Conservation (phyloP, 2,888 invertebrate genomes). For the Argynnis bischoffii region DNA sequence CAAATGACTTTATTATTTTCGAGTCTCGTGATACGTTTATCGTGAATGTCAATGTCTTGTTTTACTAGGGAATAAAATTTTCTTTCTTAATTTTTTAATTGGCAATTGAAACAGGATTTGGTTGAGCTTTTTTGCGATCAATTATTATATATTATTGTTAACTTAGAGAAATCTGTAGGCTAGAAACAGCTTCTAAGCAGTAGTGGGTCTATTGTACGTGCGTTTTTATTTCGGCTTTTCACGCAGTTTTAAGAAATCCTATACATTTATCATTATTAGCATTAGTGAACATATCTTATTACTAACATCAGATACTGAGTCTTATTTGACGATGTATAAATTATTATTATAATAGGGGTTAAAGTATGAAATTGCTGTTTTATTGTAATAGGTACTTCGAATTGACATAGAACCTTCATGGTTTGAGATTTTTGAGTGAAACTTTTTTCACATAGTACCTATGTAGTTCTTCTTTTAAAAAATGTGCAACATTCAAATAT, state of each 20-base stretch:
- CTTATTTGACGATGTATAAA: no score
- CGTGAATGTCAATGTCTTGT: conserved; percentile 62
- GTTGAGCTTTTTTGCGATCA: conserved; percentile 43
- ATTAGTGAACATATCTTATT: conserved; percentile 5
- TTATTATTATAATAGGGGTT: no score
- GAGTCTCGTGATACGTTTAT: conserved; percentile 60
- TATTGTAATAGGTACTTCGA: no score
- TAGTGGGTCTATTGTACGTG: conserved; percentile 45
- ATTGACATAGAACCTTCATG: no score
- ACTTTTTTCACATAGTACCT: no score
- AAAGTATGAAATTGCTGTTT: no score
- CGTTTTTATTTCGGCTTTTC: conserved; percentile 51
- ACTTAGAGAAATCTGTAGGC: conserved; percentile 33
- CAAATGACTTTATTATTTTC: conserved; percentile 54
- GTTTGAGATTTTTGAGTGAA: no score
- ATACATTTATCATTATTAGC: neutral
- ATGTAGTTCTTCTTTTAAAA: no score
- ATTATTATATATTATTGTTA: conserved; percentile 29
- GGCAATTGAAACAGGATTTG: conserved; percentile 43
- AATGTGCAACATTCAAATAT: no score
- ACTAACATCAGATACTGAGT: conserved; percentile 8
- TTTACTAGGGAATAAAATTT: conserved; percentile 45
- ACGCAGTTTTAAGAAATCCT: conserved; percentile 39
- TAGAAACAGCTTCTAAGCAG: conserved; percentile 42
- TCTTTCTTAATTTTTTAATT: conserved; percentile 47